Evolutionary conservation across 2,797 vertebrate species (phyloP).

Genomic region (Sebastes reedi): DNA sequence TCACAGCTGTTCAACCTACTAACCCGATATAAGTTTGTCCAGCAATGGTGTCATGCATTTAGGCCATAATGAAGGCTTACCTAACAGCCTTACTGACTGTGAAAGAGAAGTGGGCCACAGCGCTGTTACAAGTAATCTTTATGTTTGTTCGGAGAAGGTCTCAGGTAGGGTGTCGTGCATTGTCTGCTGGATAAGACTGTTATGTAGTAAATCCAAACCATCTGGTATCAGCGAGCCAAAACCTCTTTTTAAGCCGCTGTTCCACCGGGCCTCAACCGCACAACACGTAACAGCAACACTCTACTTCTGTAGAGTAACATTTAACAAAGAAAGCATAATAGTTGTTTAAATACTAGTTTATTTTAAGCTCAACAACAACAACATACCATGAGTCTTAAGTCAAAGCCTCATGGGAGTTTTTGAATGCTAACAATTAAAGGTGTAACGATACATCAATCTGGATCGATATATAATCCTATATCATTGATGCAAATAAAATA

Average conservation of each 20-base stretch:
- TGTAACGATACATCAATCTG: no score
- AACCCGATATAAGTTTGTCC: constrained; percentile 59
- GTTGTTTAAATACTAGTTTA: not conserved
- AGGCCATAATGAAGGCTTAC: constrained; percentile 58
- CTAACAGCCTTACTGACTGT: not conserved
- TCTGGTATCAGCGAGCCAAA: constrained; percentile 27
- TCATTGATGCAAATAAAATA: no score
- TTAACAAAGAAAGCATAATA: not conserved
- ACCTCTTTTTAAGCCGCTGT: constrained; percentile 13
- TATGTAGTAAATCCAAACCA: constrained; percentile 34
- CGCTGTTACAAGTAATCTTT: constrained; percentile 18
- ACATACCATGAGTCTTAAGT: not conserved
- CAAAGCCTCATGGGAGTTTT: not conserved
- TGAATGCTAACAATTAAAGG: not conserved
- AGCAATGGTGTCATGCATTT: constrained; percentile 67
- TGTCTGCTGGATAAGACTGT: constrained; percentile 1
- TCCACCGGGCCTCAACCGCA: not conserved
- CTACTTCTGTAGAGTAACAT: not conserved
- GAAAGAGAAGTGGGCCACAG: constrained; percentile 39
- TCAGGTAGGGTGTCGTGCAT: not conserved
- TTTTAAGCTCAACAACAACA: not conserved
- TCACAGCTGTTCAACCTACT: constrained; percentile 61
- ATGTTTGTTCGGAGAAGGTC: constrained; percentile 23
- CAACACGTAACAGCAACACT: not conserved
- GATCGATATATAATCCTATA: no score